Evolutionary conservation across 2,888 invertebrate genomes (phyloP), one percentile per base, ranked within the genome.

Genomic region (Cataglyphis albicans): DNA sequence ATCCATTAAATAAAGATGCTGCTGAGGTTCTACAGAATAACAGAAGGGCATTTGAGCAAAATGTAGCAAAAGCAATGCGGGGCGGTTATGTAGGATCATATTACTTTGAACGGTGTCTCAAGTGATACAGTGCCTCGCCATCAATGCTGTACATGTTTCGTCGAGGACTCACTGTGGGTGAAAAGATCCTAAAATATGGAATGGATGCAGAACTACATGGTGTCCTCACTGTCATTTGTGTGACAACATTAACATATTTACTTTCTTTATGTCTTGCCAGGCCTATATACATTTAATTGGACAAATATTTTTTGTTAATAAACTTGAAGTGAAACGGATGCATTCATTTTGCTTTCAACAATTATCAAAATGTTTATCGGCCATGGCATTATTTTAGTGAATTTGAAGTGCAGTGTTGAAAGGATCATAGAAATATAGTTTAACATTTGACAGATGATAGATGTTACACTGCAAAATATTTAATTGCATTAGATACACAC

Each of bases 1-100:
- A 99, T 96, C 99, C 99, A 12, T 95, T 99, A 90, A 99, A 99
- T 95, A 99, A 99, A 95, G 99, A 99, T 95, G 99, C 99, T 18
- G 99, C 99, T 3, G 99, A 99, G 95, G 98, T 99, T 84, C 96
- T 99, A 88, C 98, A 99, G 94, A 98, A 97, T 94, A 99, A 99
- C 95, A 96, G 98, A 94, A 96, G 98, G 92, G 95, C 98, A 87
- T 99, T 99, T 95, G 99, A 99, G 95, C 98, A 98, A 93, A 99
- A 99, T 95, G 99, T 99, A 81, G 97, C 98, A 91, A 97, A 98
- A 95, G 99, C 99, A 73, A 99, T 99, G 98, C 96, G 98, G 86
- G 99, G 99, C 84, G 99, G 99, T 85, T 98, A 98, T 95, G 97
- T 99, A 93, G 99, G 99, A 89, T 97, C 98, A 91, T 97, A 97